Evolutionary conservation across 2,797 vertebrate species (phyloP).

Genomic region (Gymnopithys bicolor): DNA sequence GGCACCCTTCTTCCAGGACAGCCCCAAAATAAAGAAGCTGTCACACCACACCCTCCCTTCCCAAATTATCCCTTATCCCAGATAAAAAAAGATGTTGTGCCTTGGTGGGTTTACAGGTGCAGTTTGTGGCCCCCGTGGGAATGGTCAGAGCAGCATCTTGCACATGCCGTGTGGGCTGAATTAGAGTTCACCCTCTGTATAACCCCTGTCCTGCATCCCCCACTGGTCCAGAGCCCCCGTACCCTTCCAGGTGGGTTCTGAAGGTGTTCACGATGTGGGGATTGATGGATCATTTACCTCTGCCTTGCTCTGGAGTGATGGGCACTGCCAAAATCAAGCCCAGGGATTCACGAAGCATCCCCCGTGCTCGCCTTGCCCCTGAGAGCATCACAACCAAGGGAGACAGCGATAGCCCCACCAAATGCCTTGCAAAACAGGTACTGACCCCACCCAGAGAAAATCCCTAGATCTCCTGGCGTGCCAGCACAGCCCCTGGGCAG

Average conservation of each 20-base stretch:
- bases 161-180: neutral
- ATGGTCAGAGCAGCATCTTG: neutral
- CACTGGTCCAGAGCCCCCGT: neutral
- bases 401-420: too few relatives aligned
- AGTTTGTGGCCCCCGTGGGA: rapidly evolving
- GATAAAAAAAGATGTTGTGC: neutral
- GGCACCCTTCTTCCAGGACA: neutral
- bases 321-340: neutral
- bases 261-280: rapidly evolving
- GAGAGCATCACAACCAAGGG: neutral
- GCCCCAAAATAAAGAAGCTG: neutral
- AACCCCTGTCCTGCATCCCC: neutral
- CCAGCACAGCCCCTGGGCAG: neutral
- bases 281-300: rapidly evolving
- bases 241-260: neutral
- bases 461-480: rapidly evolving
- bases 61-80: neutral
- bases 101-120: rapidly evolving
- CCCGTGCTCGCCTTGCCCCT: rapidly evolving
- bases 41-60: rapidly evolving
- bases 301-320: neutral
- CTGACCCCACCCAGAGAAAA: neutral
- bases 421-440: neutral
- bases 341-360: neutral
- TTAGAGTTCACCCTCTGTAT: too few relatives aligned